Evolutionary conservation across 1,140 invertebrate genomes (phyloP).

Genomic region (Phocides pigmalion): DNA sequence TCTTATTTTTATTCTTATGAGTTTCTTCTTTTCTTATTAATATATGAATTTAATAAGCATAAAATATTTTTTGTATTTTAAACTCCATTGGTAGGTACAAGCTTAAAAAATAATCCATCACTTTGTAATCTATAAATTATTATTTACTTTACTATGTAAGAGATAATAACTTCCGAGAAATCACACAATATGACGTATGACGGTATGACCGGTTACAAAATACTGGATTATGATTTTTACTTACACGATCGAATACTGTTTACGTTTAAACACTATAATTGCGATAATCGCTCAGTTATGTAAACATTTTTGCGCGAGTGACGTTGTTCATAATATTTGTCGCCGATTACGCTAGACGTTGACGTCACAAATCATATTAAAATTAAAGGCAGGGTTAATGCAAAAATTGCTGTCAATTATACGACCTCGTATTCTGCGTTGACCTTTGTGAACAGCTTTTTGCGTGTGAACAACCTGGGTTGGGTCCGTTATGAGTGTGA

Average conservation of each 20-base stretch:
- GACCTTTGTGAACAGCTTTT: conserved; percentile 61
- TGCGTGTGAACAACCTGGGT: conserved; percentile 60
- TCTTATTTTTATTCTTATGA: no score
- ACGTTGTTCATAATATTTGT: neutral
- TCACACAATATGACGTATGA: neutral
- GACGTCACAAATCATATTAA: conserved; percentile 51
- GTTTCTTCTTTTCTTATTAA: no score
- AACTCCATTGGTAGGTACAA: no score
- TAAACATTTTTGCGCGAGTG: conserved; percentile 9
- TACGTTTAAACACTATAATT: conserved; percentile 11
- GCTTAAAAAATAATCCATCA: no score
- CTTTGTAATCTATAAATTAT: no score
- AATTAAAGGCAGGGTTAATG: conserved; percentile 43
- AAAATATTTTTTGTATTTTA: no score
- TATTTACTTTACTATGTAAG: no score
- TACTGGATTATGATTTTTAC: neutral
- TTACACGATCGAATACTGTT: no score
- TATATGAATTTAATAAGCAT: no score
- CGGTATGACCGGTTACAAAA: neutral
- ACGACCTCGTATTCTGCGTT: conserved; percentile 49
- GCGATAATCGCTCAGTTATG: conserved; percentile 4
- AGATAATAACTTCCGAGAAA: no score
- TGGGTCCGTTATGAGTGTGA: conserved; percentile 51
- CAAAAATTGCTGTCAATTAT: conserved; percentile 60
- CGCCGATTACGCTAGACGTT: conserved; percentile 25